These are phyloP conservation scores for Luehdorfia chinensis DNA, from an alignment of 1,140 invertebrate genomes.

Conservation along the genomic window DNA sequence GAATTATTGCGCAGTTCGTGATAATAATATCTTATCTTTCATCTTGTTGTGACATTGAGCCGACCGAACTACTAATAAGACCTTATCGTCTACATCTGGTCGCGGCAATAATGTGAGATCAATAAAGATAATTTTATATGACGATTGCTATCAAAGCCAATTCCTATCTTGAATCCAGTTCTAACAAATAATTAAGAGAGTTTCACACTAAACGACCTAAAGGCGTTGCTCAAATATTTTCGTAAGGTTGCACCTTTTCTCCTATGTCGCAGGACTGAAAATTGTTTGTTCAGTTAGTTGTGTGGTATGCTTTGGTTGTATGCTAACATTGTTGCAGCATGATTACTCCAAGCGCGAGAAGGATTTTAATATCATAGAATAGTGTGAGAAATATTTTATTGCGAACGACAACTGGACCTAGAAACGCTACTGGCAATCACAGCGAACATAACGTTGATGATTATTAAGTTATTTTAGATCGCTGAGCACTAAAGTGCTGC, in stretches of 20 bases:
- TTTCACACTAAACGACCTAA: too few relatives aligned
- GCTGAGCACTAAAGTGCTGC: conserved; percentile 9
- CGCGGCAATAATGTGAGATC: background rate
- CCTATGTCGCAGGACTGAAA: too few relatives aligned
- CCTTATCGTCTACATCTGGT: background rate
- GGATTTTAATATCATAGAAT: background rate
- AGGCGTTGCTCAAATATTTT: too few relatives aligned
- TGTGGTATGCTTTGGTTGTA: conserved; percentile 1
- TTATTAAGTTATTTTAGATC: conserved; percentile 11
- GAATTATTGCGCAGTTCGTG: background rate
- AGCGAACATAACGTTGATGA: background rate
- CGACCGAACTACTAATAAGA: background rate
- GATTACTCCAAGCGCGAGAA: conserved; percentile 1
- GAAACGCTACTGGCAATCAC: background rate
- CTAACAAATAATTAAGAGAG: background rate
- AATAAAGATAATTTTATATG: background rate
- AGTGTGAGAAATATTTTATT: background rate
- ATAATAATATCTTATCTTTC: background rate
- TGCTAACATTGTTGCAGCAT: conserved; percentile 9
- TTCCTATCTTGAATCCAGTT: background rate
- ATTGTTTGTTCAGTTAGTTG: too few relatives aligned
- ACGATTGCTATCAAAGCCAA: background rate
- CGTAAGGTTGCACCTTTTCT: too few relatives aligned
- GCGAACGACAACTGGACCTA: conserved; percentile 3
- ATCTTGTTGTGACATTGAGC: background rate